Percentiles rank a stretch among this genome's conserved stretches.
Evolutionary conservation across 2,888 invertebrate species (phyloP).

Genomic region (Allacma fusca): DNA sequence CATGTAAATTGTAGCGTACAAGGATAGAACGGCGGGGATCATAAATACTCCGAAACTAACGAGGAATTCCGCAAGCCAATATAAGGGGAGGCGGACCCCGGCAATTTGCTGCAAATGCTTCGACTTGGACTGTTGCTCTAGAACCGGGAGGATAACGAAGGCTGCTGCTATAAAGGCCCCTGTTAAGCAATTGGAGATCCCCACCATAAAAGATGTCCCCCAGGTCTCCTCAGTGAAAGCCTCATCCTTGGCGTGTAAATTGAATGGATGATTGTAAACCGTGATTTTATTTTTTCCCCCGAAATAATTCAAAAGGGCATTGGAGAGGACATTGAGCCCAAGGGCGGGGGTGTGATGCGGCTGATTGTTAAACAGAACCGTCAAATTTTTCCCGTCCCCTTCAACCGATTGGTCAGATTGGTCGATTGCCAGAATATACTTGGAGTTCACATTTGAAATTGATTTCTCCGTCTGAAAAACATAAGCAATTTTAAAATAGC

Average conservation of each 20-base stretch:
- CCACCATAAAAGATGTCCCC: slow-evolving; percentile 49
- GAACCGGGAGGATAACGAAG: slow-evolving; percentile 67
- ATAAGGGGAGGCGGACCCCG: slow-evolving; percentile 72
- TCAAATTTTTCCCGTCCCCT: not conserved
- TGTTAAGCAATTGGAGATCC: slow-evolving; percentile 75
- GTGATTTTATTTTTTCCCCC: slow-evolving; percentile 64
- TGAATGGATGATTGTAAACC: slow-evolving; percentile 75
- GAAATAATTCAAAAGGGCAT: slow-evolving; percentile 69
- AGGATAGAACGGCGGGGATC: slow-evolving; percentile 67
- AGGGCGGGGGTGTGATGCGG: slow-evolving; percentile 78
- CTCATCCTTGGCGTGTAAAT: slow-evolving; percentile 71
- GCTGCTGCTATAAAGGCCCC: slow-evolving; percentile 66
- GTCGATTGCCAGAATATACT: not conserved
- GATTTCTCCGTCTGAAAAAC: not conserved
- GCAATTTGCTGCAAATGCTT: slow-evolving; percentile 78
- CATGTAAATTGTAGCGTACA: slow-evolving; percentile 71
- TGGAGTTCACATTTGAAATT: not conserved
- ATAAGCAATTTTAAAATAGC: no score
- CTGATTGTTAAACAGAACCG: slow-evolving; percentile 77
- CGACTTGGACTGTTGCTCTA: slow-evolving; percentile 74
- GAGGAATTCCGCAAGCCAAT: slow-evolving; percentile 75
- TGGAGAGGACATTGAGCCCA: slow-evolving; percentile 72
- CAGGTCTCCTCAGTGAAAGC: slow-evolving; percentile 42
- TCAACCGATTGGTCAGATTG: not conserved
- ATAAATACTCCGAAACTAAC: slow-evolving; percentile 75